Base-by-base conservation (phyloP, 2,888 invertebrate species). In the Phyto melanocephala region DNA sequence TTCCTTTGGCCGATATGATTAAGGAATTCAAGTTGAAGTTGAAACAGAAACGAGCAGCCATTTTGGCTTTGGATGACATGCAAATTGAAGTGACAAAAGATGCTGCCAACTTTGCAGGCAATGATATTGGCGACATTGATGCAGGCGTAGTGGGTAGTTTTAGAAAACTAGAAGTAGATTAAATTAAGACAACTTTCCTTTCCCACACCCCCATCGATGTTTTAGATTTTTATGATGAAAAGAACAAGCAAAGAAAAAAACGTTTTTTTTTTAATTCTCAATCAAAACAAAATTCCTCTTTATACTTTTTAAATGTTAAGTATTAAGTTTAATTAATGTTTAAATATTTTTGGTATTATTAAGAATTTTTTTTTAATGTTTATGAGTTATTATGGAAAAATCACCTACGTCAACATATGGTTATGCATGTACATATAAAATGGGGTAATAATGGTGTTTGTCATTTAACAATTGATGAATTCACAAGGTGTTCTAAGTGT, bases 131-230 rank as follows among this genome's bases (percentile, higher is more conserved):
- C 86, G 94, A 95, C 86, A 92, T 96, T 65, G 95, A 93, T 83
- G 92, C 94, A 82, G 96, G 96, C 1, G 93, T 96, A 62, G 95
- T 95, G 83, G 96, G 96, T 22, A 95, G 95, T 75, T 96, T 96
- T 91, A 94, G 96, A 88, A 96, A 96, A 91, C 92, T 96, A 76
- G 95, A 96, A 90, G 94, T 97, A 80, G 96, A 97, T 92, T 96
- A 93, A 92, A 52, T n/a, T 5, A 4, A 3, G 7, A 47, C 13
- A 8, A 8, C 8, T 17, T 50, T 17, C 40, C 2, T 28, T 28
- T 28, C 3, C 6, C 28, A 28, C 28, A 28, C 6, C 6, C 6
- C 28, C 42, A 11, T 56, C 35, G 17, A 4, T 50, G 33, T n/a
- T n/a, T n/a, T n/a, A n/a, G n/a, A n/a, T n/a, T n/a, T n/a, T n/a